A percentile compares a stretch with the other conserved stretches of the same genome.
These are phyloP conservation scores for Carpatolechia fugitivella DNA, from an alignment of 2,888 invertebrate species.

Conservation along the genomic window DNA sequence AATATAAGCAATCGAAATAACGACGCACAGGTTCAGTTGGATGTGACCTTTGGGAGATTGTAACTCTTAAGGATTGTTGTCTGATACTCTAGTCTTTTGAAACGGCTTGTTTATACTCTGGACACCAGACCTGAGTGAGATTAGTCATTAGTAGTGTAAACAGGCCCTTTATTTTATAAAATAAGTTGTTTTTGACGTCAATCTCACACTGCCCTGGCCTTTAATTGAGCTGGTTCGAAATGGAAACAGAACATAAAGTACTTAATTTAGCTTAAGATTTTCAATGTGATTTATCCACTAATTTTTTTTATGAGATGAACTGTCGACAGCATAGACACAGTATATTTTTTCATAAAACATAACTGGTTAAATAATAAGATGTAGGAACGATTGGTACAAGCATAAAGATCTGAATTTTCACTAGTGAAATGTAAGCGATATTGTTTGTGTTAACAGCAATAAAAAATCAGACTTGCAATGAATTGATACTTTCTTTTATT, in stretches of 20 bases:
- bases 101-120: constrained; percentile 26
- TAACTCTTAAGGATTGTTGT: constrained; percentile 37
- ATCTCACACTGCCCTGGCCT: constrained; percentile 52
- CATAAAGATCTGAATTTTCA: constrained; percentile 63
- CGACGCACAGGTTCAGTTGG: constrained; percentile 36
- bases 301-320: constrained; percentile 22
- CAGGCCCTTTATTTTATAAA: constrained; percentile 42
- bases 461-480: constrained; percentile 66
- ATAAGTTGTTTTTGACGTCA: constrained; percentile 49
- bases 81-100: constrained; percentile 49
- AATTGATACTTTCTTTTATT: constrained; percentile 35
- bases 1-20: neutral
- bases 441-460: constrained; percentile 78
- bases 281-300: constrained; percentile 40
- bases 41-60: constrained; percentile 46
- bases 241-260: constrained; percentile 38
- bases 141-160: constrained; percentile 29
- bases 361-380: constrained; percentile 18
- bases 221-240: constrained; percentile 31
- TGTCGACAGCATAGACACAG: constrained; percentile 28
- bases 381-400: constrained; percentile 51
- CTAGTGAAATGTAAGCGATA: constrained; percentile 68
- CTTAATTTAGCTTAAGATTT: constrained; percentile 64
- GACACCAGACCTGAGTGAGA: constrained; percentile 7
- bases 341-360: constrained; percentile 40